These are phyloP conservation scores for Sorex maritimensis DNA, from an alignment of 2,797 vertebrate species.

Conservation along the genomic window DNA sequence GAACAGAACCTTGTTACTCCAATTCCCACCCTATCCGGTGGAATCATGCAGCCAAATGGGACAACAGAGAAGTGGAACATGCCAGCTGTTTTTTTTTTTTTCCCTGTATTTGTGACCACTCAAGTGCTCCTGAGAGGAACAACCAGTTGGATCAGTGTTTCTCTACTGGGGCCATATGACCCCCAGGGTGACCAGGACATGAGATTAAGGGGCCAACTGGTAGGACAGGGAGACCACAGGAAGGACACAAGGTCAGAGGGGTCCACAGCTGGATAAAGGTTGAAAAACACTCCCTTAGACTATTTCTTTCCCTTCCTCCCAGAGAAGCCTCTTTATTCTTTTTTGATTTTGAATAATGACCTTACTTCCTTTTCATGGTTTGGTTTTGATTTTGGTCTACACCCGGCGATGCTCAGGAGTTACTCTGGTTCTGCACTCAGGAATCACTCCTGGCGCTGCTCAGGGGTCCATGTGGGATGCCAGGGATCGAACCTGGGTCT, in stretches of 20 bases:
- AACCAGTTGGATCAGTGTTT: too few species aligned
- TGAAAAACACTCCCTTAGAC: background rate
- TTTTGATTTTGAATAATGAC: conserved; percentile 9
- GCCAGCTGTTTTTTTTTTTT: background rate
- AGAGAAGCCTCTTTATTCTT: background rate
- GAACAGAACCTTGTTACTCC: background rate
- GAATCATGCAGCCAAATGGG: background rate
- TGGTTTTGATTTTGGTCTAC: too few species aligned
- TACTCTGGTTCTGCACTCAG: background rate
- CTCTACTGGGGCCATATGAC: too few species aligned
- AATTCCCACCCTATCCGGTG: background rate
- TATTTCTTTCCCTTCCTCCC: background rate
- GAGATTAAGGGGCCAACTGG: too few species aligned
- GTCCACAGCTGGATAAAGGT: too few species aligned
- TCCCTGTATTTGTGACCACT: background rate
- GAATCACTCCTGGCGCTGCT: too few species aligned
- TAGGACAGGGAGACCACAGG: too few species aligned
- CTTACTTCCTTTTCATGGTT: background rate
- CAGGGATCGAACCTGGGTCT: background rate
- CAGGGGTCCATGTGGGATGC: too few species aligned
- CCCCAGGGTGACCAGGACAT: too few species aligned
- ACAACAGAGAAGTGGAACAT: background rate
- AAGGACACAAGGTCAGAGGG: too few species aligned
- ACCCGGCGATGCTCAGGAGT: too few species aligned
- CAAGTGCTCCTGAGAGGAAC: background rate